Conservation (phyloP, 2,888 invertebrate species). For the Eurois occulta region DNA sequence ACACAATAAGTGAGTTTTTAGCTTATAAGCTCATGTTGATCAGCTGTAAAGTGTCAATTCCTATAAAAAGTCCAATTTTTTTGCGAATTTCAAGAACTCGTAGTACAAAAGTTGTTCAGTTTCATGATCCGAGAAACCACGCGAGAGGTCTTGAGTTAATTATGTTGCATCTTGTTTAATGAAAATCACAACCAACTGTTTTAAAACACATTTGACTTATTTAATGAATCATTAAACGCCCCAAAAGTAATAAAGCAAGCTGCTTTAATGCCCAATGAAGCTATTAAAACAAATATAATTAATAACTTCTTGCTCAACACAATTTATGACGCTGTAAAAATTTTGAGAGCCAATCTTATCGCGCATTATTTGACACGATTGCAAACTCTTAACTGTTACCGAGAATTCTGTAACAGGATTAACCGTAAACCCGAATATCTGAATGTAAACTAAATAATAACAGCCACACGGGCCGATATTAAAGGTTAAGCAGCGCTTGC, state of each 20-base stretch:
- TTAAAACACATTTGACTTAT: not conserved
- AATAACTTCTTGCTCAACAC: conserved; percentile 19
- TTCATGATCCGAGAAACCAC: too few species aligned
- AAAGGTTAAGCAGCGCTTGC: not conserved
- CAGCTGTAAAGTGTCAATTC: too few species aligned
- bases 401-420: conserved; percentile 25
- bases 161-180: not conserved
- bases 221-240: not conserved
- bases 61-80: too few species aligned
- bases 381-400: not conserved
- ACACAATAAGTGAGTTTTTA: too few species aligned
- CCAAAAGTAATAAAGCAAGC: not conserved
- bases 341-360: conserved; percentile 16
- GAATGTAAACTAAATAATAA: not conserved
- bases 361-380: conserved; percentile 11
- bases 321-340: conserved; percentile 21
- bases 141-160: too few species aligned
- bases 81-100: too few species aligned
- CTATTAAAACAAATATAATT: conserved; percentile 28
- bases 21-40: too few species aligned
- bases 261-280: conserved; percentile 16
- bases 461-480: not conserved
- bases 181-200: not conserved
- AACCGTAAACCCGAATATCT: not conserved
- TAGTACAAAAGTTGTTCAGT: too few species aligned